A percentile compares a stretch with the other conserved stretches of the same genome.
Evolutionary conservation across 2,888 invertebrate species (phyloP).

Genomic region (Diogma glabrata): DNA sequence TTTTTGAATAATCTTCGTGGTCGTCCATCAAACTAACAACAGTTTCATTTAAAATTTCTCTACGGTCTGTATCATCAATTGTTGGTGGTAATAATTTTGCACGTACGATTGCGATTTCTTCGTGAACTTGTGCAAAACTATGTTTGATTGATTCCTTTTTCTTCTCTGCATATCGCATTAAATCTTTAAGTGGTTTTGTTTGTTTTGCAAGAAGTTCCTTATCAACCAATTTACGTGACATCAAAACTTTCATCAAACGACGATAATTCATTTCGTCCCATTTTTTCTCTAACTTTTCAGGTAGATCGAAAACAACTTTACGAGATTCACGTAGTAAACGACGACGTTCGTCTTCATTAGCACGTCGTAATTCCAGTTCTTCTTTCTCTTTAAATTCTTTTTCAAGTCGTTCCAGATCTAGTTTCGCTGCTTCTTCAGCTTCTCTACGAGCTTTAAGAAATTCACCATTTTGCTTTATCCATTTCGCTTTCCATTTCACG

Average conservation of each 20-base stretch:
- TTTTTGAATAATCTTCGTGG: no score
- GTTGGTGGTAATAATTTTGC: slow-evolving; percentile 36
- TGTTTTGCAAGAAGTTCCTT: slow-evolving; percentile 39
- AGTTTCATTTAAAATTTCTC: neutral
- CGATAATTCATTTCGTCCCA: slow-evolving; percentile 53
- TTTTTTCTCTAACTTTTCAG: slow-evolving; percentile 38
- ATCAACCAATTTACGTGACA: slow-evolving; percentile 34
- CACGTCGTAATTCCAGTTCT: slow-evolving; percentile 33
- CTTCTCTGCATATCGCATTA: slow-evolving; percentile 39
- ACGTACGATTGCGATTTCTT: slow-evolving; percentile 30
- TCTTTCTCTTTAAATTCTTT: slow-evolving; percentile 29
- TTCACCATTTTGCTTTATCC: slow-evolving; percentile 37
- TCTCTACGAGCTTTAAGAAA: slow-evolving; percentile 31
- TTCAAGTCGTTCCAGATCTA: slow-evolving; percentile 37
- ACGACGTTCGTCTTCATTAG: slow-evolving; percentile 18
- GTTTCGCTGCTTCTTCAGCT: slow-evolving; percentile 38
- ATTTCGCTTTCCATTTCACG: slow-evolving; percentile 48
- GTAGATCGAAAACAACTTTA: slow-evolving; percentile 21
- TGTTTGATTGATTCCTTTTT: slow-evolving; percentile 28
- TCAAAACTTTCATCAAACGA: slow-evolving; percentile 40
- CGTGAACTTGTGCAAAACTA: slow-evolving; percentile 21
- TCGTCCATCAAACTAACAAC: no score
- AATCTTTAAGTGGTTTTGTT: slow-evolving; percentile 54
- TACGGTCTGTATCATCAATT: slow-evolving; percentile 31
- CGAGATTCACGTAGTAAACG: slow-evolving; percentile 20